Evolutionary conservation across 2,113 vertebrate genomes (phyloP).

Genomic region (Brachypteracias leptosomus): DNA sequence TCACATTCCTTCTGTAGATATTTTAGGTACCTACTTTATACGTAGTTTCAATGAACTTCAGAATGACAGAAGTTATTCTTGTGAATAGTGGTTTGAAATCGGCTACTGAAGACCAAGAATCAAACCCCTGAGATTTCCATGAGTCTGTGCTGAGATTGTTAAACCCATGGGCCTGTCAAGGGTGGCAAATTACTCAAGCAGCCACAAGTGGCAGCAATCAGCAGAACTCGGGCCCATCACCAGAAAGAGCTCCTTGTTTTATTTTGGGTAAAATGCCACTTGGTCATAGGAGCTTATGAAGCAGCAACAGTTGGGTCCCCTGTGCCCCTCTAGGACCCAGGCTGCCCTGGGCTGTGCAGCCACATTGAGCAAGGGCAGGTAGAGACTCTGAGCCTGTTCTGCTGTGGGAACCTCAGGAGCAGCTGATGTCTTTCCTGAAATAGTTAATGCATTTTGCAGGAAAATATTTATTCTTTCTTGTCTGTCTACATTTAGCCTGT

Average conservation of each 20-base stretch:
- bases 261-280: not conserved
- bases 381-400: not conserved
- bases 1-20: not conserved
- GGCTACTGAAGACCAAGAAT: not conserved
- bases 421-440: not conserved
- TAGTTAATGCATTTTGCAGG: not conserved
- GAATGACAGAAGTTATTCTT: not conserved
- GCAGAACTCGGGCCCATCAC: not conserved
- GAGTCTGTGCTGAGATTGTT: not conserved
- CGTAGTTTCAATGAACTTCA: not conserved
- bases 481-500: too few relatives aligned
- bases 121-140: not conserved
- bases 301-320: not conserved
- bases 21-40: not conserved
- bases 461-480: not conserved
- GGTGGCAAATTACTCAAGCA: not conserved
- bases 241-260: not conserved
- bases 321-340: too few relatives aligned
- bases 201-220: not conserved
- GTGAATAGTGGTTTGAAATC: not conserved
- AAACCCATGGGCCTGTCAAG: not conserved
- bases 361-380: rapidly evolving
- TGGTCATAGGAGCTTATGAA: not conserved
- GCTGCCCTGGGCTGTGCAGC: not conserved
- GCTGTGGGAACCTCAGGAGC: not conserved